Evolutionary conservation across 2,888 invertebrate species (phyloP).

Genomic region (Cosmia pyralina): DNA sequence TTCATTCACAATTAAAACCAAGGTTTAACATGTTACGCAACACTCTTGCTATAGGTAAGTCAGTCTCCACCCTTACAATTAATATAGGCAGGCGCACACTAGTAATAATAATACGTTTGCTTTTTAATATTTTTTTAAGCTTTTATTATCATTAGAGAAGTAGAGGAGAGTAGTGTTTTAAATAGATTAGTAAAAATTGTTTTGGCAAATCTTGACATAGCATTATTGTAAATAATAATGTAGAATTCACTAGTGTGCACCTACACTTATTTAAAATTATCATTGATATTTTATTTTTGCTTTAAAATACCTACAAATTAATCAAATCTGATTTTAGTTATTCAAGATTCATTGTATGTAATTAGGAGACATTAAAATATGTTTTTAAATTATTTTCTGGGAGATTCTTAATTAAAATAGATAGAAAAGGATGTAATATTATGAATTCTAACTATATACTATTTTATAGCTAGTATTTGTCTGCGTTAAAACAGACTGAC

Average conservation of each 20-base stretch:
- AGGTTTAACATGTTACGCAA: slow-evolving; percentile 15
- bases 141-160: not conserved
- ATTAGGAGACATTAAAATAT: slow-evolving; percentile 13
- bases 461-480: slow-evolving; percentile 24
- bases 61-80: slow-evolving; percentile 22
- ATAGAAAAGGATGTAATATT: slow-evolving; percentile 65
- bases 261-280: slow-evolving; percentile 32
- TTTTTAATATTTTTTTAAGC: not conserved
- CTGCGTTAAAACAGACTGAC: slow-evolving; percentile 12
- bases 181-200: slow-evolving; percentile 15
- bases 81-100: slow-evolving; percentile 36
- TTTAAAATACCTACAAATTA: slow-evolving; percentile 47
- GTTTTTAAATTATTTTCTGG: slow-evolving; percentile 11
- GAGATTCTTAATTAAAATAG: slow-evolving; percentile 59
- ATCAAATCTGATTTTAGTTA: slow-evolving; percentile 32
- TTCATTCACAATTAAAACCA: not conserved
- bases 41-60: slow-evolving; percentile 27
- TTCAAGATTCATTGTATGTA: slow-evolving; percentile 49
- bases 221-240: slow-evolving; percentile 11
- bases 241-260: slow-evolving; percentile 38
- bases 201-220: slow-evolving; percentile 55
- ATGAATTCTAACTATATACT: slow-evolving; percentile 17
- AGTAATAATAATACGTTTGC: not conserved
- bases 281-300: slow-evolving; percentile 48
- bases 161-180: not conserved